These are phyloP conservation scores for Gulo gulo DNA, from an alignment of 2,113 vertebrate species.

Conservation along the genomic window DNA sequence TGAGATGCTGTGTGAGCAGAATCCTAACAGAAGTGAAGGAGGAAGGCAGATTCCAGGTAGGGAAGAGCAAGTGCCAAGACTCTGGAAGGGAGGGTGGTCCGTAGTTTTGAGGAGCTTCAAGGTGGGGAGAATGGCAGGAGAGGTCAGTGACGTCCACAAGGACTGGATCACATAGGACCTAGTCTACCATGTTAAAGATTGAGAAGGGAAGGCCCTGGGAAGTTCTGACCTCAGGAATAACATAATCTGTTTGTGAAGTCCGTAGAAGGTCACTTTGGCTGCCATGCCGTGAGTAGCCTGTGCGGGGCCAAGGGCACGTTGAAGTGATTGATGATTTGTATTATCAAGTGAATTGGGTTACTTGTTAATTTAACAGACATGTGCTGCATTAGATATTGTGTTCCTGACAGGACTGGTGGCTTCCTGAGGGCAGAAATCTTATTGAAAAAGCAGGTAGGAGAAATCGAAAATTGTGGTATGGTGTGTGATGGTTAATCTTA, in stretches of 20 bases:
- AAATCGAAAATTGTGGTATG: neutral
- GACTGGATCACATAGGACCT: too few species aligned
- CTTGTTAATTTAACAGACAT: neutral
- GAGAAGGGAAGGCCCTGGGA: neutral
- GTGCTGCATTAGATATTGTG: too few species aligned
- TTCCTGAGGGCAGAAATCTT: neutral
- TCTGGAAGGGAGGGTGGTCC: neutral
- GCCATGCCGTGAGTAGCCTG: neutral
- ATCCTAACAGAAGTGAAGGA: neutral
- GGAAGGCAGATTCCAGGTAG: neutral
- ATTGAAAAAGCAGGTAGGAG: neutral
- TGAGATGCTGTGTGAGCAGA: neutral
- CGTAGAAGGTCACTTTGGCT: neutral
- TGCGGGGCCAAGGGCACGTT: neutral
- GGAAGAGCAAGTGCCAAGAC: neutral
- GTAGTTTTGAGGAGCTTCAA: neutral
- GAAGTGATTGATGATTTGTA: neutral
- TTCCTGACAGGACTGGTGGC: neutral
- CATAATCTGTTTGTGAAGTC: neutral
- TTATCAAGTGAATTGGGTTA: neutral
- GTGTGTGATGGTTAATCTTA: neutral
- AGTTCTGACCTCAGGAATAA: neutral
- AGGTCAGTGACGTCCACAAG: neutral
- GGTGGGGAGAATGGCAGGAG: neutral
- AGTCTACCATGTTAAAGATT: rapidly evolving